Percentiles rank a stretch among this genome's conserved stretches.
Evolutionary conservation across 2,113 vertebrate species (phyloP).

Genomic region (Nibea albiflora): DNA sequence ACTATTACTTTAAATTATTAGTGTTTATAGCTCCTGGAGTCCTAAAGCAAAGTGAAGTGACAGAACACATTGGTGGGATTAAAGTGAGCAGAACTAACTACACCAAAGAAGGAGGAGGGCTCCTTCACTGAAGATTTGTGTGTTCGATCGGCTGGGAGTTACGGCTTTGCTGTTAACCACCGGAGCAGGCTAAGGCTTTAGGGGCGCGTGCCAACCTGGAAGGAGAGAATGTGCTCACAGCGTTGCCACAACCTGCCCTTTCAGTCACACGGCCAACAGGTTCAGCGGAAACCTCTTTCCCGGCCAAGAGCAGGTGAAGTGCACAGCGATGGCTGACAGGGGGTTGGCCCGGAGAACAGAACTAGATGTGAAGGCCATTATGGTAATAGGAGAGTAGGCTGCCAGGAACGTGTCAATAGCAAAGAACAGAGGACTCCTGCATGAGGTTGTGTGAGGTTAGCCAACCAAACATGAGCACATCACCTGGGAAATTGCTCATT

Average conservation of each 20-base stretch:
- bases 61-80: conserved; percentile 42
- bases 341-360: conserved; percentile 74
- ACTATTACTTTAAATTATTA: neutral
- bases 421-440: conserved; percentile 48
- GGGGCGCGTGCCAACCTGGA: conserved; percentile 81
- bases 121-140: conserved; percentile 42
- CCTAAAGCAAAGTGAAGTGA: neutral
- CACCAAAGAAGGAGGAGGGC: conserved; percentile 17
- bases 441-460: conserved; percentile 86
- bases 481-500: conserved; percentile 58
- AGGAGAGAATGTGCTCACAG: conserved; percentile 86
- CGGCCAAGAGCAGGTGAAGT: conserved; percentile 83
- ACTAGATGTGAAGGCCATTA: conserved; percentile 86
- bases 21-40: neutral
- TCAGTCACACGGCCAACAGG: conserved; percentile 87
- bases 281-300: conserved; percentile 82
- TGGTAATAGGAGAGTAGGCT: conserved; percentile 86
- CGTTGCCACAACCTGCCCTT: conserved; percentile 86
- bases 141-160: conserved; percentile 57
- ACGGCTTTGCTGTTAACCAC: conserved; percentile 50
- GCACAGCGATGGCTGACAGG: conserved; percentile 86
- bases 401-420: conserved; percentile 79
- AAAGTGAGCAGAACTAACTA: conserved; percentile 20
- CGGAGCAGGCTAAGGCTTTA: conserved; percentile 74
- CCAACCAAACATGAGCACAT: conserved; percentile 67